Conservation (phyloP, 2,888 invertebrate species). For the Acronicta leporina region DNA sequence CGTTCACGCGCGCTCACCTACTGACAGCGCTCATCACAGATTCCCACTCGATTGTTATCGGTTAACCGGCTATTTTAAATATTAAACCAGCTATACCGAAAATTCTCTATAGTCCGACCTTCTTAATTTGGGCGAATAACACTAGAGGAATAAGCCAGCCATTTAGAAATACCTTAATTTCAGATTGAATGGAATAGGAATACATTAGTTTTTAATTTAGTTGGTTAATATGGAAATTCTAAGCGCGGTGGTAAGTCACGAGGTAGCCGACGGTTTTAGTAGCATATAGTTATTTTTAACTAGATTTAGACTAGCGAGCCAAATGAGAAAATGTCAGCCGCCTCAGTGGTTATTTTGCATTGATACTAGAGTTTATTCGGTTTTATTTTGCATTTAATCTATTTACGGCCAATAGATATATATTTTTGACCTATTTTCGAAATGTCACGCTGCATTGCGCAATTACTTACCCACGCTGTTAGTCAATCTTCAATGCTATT, state of each 20-base stretch:
- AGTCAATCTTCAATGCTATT: slow-evolving; percentile 16
- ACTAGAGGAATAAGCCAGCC: slow-evolving; percentile 21
- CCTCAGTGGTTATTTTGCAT: slow-evolving; percentile 55
- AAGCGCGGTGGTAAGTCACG: slow-evolving; percentile 58
- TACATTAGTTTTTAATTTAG: slow-evolving; percentile 32
- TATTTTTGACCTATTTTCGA: slow-evolving; percentile 44
- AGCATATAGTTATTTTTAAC: slow-evolving; percentile 59
- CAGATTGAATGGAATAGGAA: not conserved
- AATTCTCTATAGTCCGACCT: slow-evolving; percentile 11
- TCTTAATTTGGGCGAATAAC: slow-evolving; percentile 30
- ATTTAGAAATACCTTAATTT: slow-evolving; percentile 21
- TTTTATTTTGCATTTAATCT: slow-evolving; percentile 45
- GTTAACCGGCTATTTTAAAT: slow-evolving; percentile 65
- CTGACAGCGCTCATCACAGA: slow-evolving; percentile 68
- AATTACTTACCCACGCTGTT: not conserved
- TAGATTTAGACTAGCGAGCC: slow-evolving; percentile 57
- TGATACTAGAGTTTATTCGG: slow-evolving; percentile 44
- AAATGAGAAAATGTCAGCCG: slow-evolving; percentile 60
- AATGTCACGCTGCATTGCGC: slow-evolving; percentile 35
- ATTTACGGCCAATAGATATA: slow-evolving; percentile 36
- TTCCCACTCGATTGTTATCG: slow-evolving; percentile 61
- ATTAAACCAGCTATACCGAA: slow-evolving; percentile 26
- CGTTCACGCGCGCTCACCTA: slow-evolving; percentile 72
- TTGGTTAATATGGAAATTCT: slow-evolving; percentile 55
- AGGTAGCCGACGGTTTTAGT: slow-evolving; percentile 47